These are phyloP conservation scores for Grapholita molesta DNA, from an alignment of 1,140 invertebrate species.

Conservation along the genomic window DNA sequence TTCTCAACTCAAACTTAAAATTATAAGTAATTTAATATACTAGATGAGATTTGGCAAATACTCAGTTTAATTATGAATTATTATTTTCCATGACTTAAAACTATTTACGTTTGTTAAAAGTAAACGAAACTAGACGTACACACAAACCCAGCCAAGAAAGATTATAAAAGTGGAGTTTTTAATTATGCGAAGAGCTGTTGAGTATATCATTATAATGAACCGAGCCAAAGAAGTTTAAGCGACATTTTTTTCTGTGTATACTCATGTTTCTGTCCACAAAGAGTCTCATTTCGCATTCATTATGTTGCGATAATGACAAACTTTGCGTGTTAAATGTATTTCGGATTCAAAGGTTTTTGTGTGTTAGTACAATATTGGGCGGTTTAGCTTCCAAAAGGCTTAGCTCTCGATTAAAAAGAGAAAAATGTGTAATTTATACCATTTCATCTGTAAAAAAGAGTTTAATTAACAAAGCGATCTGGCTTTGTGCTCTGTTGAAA, in stretches of 20 bases:
- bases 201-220: not conserved
- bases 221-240: not conserved
- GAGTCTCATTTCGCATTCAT: slow-evolving; percentile 3
- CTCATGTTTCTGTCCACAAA: not conserved
- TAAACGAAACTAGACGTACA: not conserved
- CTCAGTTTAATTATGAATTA: too few relatives aligned
- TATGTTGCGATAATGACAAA: not conserved
- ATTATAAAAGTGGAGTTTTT: not conserved
- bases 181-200: not conserved
- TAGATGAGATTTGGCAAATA: too few relatives aligned
- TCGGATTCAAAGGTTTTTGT: not conserved
- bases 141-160: not conserved
- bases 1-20: too few relatives aligned
- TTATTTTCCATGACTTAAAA: too few relatives aligned
- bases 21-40: too few relatives aligned
- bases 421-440: too few relatives aligned
- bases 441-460: not conserved
- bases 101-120: too few relatives aligned
- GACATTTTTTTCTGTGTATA: not conserved
- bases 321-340: not conserved
- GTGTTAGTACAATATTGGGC: not conserved
- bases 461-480: not conserved
- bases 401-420: not conserved
- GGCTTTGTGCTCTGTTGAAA: not conserved
- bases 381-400: not conserved